phyloP scores from a whole-genome alignment of 2,888 invertebrate species.

The Melitaea athalia region DNA sequence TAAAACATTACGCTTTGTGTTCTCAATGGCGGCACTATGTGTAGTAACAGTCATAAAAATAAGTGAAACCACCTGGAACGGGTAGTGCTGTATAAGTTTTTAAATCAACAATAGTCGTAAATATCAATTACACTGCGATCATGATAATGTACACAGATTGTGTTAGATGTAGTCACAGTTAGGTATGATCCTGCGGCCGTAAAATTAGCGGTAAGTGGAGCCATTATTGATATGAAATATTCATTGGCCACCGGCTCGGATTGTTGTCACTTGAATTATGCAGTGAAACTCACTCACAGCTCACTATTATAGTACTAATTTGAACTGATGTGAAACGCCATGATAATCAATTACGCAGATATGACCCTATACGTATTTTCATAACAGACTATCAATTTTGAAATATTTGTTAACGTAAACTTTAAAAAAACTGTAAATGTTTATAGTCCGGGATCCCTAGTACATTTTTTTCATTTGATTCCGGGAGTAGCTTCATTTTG shows the following conservation, averaged over 20 bases:
- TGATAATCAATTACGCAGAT: constrained; percentile 22
- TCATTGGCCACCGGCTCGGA: constrained; percentile 70
- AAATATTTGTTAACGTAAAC: too few relatives aligned
- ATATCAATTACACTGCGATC: constrained; percentile 6
- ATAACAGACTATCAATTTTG: background rate
- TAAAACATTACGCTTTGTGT: too few relatives aligned
- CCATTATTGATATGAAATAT: constrained; percentile 73
- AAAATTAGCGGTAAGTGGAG: constrained; percentile 61
- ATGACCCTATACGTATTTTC: background rate
- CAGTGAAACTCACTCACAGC: constrained; percentile 68
- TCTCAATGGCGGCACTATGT: too few relatives aligned
- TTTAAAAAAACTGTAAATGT: too few relatives aligned
- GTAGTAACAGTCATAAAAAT: too few relatives aligned
- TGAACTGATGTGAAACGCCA: constrained; percentile 70
- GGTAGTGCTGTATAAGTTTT: background rate
- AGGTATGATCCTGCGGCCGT: constrained; percentile 47
- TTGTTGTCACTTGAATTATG: constrained; percentile 74
- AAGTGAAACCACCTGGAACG: too few relatives aligned
- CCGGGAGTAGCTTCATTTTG: too few relatives aligned
- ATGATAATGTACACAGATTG: constrained; percentile 30
- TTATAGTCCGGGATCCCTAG: too few relatives aligned
- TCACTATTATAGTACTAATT: constrained; percentile 69
- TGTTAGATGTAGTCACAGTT: constrained; percentile 37
- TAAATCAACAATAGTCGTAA: constrained; percentile 5
- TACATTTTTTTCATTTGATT: too few relatives aligned